Conservation (phyloP, 2,797 vertebrate species). For the Podarcis siculus region DNA sequence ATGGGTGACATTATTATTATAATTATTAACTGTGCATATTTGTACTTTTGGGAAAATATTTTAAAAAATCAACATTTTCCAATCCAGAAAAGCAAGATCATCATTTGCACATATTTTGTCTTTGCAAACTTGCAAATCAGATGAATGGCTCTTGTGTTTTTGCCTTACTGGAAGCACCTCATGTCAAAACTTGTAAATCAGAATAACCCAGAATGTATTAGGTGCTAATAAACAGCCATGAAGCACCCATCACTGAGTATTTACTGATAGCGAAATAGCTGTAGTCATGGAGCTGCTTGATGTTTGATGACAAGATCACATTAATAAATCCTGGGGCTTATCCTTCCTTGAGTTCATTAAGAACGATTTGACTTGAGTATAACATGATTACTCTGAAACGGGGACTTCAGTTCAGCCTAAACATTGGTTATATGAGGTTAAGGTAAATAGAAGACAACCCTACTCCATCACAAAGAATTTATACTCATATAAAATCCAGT, state of each 20-base stretch:
- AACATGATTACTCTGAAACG: conserved; percentile 63
- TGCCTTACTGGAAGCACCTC: conserved; percentile 61
- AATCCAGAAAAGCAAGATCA: background rate
- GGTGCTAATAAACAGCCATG: conserved; percentile 65
- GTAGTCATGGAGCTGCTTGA: conserved; percentile 4
- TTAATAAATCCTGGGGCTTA: conserved; percentile 62
- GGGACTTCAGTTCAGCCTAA: conserved; percentile 67
- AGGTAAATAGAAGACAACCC: conserved; percentile 68
- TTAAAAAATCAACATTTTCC: background rate
- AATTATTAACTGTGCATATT: no score
- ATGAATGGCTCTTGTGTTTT: conserved; percentile 50
- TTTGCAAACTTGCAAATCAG: conserved; percentile 37
- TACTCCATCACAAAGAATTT: conserved; percentile 72
- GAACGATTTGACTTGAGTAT: conserved; percentile 62
- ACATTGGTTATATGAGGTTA: conserved; percentile 67
- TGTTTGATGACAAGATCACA: conserved; percentile 53
- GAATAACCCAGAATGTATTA: conserved; percentile 60
- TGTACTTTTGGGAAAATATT: background rate
- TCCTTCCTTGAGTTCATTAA: conserved; percentile 64
- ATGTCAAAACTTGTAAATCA: conserved; percentile 64
- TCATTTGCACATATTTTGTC: conserved; percentile 40
- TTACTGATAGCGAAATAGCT: conserved; percentile 52
- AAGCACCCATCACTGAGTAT: conserved; percentile 55
- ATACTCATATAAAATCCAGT: conserved; percentile 65
- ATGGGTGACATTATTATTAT: no score